These are phyloP conservation scores for Sebastes cheni DNA, from an alignment of 2,797 vertebrate species.

Conservation along the genomic window DNA sequence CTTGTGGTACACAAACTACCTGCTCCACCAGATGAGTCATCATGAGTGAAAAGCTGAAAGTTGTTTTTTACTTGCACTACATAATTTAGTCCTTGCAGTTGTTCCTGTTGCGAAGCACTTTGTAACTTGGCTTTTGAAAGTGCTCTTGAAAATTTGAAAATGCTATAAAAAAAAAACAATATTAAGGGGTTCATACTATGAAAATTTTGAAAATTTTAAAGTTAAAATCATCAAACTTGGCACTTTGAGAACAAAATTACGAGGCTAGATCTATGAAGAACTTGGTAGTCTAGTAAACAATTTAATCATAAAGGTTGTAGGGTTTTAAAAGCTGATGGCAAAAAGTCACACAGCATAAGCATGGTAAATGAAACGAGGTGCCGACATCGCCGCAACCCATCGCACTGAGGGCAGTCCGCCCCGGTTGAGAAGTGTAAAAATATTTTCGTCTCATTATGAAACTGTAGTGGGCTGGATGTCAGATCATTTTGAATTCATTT, in stretches of 20 bases:
- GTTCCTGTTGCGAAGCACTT: not conserved
- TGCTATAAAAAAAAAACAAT: not conserved
- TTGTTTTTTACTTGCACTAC: not conserved
- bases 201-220: no score
- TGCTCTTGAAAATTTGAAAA: not conserved
- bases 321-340: accelerated
- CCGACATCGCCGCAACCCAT: no score
- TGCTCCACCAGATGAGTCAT: not conserved
- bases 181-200: not conserved
- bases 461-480: no score
- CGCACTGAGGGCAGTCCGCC: no score
- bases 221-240: no score
- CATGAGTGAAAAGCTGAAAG: not conserved
- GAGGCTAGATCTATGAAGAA: no score
- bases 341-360: no score
- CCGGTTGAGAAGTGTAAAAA: no score
- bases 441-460: no score
- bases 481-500: accelerated
- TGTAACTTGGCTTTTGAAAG: not conserved
- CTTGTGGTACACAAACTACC: not conserved
- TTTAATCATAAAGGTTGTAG: no score
- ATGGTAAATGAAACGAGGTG: no score
- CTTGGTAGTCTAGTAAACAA: accelerated
- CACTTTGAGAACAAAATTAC: no score
- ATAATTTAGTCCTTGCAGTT: not conserved